Evolutionary conservation across 2,113 vertebrate genomes (phyloP).

Genomic region (Gymnobelideus leadbeateri): DNA sequence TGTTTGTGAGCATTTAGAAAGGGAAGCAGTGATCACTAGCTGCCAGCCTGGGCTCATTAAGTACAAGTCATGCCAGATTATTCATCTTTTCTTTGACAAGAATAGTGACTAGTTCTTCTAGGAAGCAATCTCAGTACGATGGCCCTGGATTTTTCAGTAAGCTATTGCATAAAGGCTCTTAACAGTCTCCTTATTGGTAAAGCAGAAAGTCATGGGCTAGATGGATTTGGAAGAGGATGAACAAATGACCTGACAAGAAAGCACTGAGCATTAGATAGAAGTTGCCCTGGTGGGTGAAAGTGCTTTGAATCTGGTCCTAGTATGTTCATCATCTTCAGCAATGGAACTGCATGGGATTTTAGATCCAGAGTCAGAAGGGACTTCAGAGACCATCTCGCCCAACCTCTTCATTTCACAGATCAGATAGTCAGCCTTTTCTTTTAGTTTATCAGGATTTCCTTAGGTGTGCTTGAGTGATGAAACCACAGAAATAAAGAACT

Average conservation of each 20-base stretch:
- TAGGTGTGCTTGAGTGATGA: neutral
- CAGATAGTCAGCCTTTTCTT: neutral
- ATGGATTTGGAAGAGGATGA: neutral
- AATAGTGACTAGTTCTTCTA: neutral
- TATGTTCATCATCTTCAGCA: no score
- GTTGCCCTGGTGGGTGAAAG: neutral
- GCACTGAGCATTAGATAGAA: neutral
- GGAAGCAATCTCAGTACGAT: no score
- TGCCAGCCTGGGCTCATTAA: neutral
- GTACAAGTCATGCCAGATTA: neutral
- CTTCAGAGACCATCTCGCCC: neutral
- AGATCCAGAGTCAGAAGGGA: no score
- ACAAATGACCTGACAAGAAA: neutral
- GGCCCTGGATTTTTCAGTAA: neutral
- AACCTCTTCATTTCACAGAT: no score
- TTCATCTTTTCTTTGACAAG: neutral
- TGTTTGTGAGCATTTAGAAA: neutral
- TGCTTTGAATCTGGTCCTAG: neutral
- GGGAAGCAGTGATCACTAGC: neutral
- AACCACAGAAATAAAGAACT: slow-evolving; percentile 26
- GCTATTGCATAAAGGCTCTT: neutral
- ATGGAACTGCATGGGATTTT: neutral
- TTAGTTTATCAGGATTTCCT: slow-evolving; percentile 40
- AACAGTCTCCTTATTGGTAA: neutral
- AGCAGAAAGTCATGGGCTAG: neutral